Evolutionary conservation across 2,113 vertebrate genomes (phyloP).

Genomic region (Isichthys henryi): DNA sequence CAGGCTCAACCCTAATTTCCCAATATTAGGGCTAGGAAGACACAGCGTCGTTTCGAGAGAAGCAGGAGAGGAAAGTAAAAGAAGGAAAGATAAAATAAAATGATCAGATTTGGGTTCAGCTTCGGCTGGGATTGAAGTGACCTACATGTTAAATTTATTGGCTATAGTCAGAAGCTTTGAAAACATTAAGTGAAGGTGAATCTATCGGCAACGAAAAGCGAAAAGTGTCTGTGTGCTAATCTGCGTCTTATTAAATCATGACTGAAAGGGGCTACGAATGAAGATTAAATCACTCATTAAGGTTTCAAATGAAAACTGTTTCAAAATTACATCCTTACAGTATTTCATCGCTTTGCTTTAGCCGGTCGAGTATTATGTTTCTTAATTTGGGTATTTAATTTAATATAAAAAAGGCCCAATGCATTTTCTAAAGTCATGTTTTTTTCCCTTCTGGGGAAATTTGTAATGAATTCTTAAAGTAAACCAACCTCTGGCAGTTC

Average conservation of each 20-base stretch:
- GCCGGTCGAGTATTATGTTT: neutral
- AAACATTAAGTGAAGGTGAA: neutral
- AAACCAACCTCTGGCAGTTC: neutral
- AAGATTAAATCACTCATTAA: slow-evolving; percentile 1
- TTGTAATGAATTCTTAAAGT: neutral
- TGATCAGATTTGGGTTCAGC: neutral
- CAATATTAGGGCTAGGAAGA: neutral
- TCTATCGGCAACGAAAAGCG: neutral
- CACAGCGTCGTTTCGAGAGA: neutral
- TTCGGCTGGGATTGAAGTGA: neutral
- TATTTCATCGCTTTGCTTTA: neutral
- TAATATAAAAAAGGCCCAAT: neutral
- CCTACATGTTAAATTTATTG: neutral
- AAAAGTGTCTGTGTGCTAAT: neutral
- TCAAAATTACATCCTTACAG: neutral
- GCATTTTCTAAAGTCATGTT: neutral
- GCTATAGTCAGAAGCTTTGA: neutral
- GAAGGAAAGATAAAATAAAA: neutral
- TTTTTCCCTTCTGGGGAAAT: neutral
- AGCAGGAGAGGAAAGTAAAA: neutral
- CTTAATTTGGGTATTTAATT: neutral
- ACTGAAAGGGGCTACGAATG: neutral
- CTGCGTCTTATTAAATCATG: neutral
- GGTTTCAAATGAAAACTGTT: neutral
- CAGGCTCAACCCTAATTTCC: neutral